Evolutionary conservation across 2,888 invertebrate species (phyloP).

Genomic region (Linnaemya vulpina): DNA sequence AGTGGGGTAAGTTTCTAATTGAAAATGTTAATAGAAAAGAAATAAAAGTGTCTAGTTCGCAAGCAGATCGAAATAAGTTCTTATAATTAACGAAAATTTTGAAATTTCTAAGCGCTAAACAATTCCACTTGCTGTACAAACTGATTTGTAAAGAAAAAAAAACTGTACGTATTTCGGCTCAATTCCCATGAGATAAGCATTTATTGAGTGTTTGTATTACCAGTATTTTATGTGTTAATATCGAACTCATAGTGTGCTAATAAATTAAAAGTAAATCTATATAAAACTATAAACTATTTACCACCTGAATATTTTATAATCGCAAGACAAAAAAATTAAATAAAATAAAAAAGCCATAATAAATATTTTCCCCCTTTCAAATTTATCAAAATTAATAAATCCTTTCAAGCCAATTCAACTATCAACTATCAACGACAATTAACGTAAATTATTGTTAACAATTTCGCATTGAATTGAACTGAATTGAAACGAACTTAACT

Average conservation of each 20-base stretch:
- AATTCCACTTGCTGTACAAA: not conserved
- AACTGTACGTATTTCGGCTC: not conserved
- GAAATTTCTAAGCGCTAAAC: not conserved
- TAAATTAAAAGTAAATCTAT: slow-evolving; percentile 34
- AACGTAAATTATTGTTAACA: slow-evolving; percentile 67
- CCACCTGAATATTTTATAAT: slow-evolving; percentile 54
- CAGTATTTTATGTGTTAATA: not conserved
- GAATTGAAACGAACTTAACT: slow-evolving; percentile 39
- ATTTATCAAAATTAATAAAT: slow-evolving; percentile 67
- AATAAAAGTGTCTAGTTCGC: too few species aligned
- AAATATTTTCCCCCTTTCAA: slow-evolving; percentile 60
- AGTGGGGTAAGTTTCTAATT: slow-evolving; percentile 4
- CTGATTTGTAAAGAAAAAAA: not conserved
- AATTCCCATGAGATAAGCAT: slow-evolving; percentile 7
- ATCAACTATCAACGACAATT: slow-evolving; percentile 68
- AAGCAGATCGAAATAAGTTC: too few species aligned
- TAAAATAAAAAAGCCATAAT: not conserved
- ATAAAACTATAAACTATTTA: slow-evolving; percentile 28
- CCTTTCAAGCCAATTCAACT: slow-evolving; percentile 63
- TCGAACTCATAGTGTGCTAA: slow-evolving; percentile 8
- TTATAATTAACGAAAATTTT: too few species aligned
- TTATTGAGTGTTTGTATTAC: not conserved
- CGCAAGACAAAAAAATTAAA: not conserved
- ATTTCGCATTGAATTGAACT: slow-evolving; percentile 46
- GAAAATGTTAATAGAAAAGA: not conserved